These are phyloP conservation scores for Fragum whitleyi DNA, from an alignment of 2,888 invertebrate genomes.

Conservation along the genomic window DNA sequence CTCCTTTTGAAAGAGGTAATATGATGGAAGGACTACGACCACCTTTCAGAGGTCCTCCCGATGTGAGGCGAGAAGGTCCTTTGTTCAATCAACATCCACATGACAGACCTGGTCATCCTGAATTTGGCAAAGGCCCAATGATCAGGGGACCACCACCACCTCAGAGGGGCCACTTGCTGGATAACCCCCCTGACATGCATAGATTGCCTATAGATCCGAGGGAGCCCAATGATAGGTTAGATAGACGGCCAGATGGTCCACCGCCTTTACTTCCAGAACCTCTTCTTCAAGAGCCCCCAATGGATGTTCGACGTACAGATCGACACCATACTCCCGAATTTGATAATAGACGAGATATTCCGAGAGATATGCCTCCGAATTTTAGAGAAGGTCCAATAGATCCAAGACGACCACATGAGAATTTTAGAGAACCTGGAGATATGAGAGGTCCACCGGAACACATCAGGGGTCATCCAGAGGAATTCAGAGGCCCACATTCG, in stretches of 20 bases:
- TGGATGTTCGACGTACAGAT: neutral
- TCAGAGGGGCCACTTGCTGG: neutral
- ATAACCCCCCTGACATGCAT: neutral
- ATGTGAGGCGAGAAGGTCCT: neutral
- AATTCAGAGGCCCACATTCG: slow-evolving; percentile 15
- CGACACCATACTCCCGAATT: neutral
- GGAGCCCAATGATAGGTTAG: neutral
- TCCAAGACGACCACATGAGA: neutral
- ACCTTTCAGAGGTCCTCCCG: neutral
- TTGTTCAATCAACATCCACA: neutral
- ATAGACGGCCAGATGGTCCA: neutral
- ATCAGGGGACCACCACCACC: neutral
- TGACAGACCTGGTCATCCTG: neutral
- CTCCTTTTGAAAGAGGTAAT: neutral
- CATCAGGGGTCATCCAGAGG: slow-evolving; percentile 5
- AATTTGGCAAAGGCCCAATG: neutral
- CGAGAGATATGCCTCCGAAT: neutral
- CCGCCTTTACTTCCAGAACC: neutral
- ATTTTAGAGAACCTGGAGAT: neutral
- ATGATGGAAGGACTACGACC: neutral
- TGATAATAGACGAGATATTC: neutral
- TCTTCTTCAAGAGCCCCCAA: neutral
- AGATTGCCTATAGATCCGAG: neutral
- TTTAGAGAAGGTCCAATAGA: neutral
- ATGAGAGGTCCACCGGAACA: slow-evolving; percentile 11